Evolutionary conservation across 2,888 invertebrate genomes (phyloP).

Genomic region (Liopterus haemorrhoidalis): DNA sequence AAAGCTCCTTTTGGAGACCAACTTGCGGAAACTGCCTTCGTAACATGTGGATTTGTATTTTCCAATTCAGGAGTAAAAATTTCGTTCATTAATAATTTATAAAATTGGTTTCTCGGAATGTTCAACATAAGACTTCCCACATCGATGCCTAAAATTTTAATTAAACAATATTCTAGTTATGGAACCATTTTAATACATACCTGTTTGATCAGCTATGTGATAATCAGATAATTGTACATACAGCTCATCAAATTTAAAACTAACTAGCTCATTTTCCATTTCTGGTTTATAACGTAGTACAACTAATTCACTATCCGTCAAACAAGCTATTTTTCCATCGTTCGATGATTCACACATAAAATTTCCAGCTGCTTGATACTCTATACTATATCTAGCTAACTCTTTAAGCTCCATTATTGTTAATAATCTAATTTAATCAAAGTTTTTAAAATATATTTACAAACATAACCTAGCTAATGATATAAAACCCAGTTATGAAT

Average conservation of each 20-base stretch:
- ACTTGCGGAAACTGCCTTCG: slow-evolving; percentile 32
- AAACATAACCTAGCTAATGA: too few relatives aligned
- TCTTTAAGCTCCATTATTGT: too few relatives aligned
- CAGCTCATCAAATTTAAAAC: slow-evolving; percentile 10
- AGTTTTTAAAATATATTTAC: too few relatives aligned
- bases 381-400: too few relatives aligned
- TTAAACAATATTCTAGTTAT: slow-evolving; percentile 30
- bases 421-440: too few relatives aligned
- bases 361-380: slow-evolving; percentile 32
- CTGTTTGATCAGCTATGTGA: slow-evolving; percentile 12
- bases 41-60: slow-evolving; percentile 27
- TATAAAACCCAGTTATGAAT: too few relatives aligned
- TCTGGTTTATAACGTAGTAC: slow-evolving; percentile 36
- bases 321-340: slow-evolving; percentile 38
- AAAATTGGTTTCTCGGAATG: slow-evolving; percentile 34
- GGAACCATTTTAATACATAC: background rate
- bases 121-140: slow-evolving; percentile 34
- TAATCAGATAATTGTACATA: slow-evolving; percentile 15
- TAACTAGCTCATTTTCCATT: slow-evolving; percentile 31
- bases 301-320: slow-evolving; percentile 37
- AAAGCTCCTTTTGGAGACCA: slow-evolving; percentile 40
- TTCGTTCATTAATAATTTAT: slow-evolving; percentile 35
- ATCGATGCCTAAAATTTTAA: slow-evolving; percentile 36
- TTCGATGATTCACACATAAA: slow-evolving; percentile 38
- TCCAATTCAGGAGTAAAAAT: slow-evolving; percentile 36